Percentiles rank a stretch among this genome's conserved stretches.
phyloP scores from a whole-genome alignment of 2,113 vertebrate species.

The Cephalopterus ornatus region DNA sequence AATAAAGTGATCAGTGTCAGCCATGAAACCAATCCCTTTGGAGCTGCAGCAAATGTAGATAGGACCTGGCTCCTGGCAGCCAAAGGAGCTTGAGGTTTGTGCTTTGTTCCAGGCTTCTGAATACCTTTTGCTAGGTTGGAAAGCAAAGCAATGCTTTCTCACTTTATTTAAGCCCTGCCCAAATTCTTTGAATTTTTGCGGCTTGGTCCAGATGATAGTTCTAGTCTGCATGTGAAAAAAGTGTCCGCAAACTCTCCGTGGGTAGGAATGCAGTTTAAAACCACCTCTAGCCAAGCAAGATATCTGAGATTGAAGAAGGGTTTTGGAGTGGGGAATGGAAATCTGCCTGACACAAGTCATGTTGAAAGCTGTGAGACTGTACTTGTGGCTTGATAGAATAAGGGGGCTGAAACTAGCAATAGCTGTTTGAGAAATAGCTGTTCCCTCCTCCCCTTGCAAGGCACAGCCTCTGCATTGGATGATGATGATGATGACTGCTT shows the following conservation, averaged over 20 bases:
- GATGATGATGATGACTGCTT: too few species aligned
- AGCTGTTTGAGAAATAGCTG: not conserved
- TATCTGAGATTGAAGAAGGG: not conserved
- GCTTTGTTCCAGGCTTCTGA: not conserved
- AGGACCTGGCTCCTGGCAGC: not conserved
- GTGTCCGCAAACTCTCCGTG: not conserved
- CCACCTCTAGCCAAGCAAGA: not conserved
- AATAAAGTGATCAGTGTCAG: not conserved
- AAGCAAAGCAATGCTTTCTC: not conserved
- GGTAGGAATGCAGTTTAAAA: conserved; percentile 2
- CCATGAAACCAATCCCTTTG: not conserved
- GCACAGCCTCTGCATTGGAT: not conserved
- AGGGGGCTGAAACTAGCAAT: not conserved
- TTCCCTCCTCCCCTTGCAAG: not conserved
- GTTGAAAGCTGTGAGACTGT: not conserved
- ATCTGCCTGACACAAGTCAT: not conserved
- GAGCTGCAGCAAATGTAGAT: not conserved
- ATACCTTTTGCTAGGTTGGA: not conserved
- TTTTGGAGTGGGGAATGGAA: not conserved
- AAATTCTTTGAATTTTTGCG: conserved; percentile 48
- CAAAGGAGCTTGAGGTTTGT: not conserved
- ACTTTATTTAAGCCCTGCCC: conserved; percentile 12
- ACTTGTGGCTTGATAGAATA: not conserved
- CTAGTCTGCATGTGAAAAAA: conserved; percentile 30
- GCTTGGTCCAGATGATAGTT: conserved; percentile 20